phyloP scores from a whole-genome alignment of 2,113 vertebrate genomes.

The Otis tarda region DNA sequence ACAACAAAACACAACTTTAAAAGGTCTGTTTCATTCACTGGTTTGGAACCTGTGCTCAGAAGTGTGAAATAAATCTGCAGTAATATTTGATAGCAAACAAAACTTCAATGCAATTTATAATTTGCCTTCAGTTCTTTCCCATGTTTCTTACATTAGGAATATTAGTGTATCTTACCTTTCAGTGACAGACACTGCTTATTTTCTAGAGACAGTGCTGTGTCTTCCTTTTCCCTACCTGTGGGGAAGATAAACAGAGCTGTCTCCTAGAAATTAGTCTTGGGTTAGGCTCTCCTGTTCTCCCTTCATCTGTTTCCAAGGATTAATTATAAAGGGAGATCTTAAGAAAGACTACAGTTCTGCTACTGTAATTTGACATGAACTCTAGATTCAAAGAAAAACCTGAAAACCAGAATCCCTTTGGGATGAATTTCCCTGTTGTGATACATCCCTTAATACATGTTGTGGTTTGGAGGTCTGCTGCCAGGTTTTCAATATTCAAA shows the following conservation, averaged over 20 bases:
- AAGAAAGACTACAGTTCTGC: not conserved
- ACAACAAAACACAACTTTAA: not conserved
- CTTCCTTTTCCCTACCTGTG: not conserved
- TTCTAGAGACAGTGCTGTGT: not conserved
- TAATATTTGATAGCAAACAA: not conserved
- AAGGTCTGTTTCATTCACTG: not conserved
- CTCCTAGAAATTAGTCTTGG: not conserved
- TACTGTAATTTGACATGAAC: not conserved
- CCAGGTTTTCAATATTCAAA: not conserved
- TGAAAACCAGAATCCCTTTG: not conserved
- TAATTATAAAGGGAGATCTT: not conserved
- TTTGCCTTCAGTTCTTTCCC: not conserved
- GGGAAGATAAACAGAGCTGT: not conserved
- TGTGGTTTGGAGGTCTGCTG: not conserved
- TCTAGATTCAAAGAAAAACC: not conserved
- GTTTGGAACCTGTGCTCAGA: not conserved
- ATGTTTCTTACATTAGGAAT: not conserved
- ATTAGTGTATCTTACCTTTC: not conserved
- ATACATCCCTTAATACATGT: not conserved
- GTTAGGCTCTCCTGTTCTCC: not conserved
- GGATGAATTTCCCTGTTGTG: not conserved
- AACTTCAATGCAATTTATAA: not conserved
- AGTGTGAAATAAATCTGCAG: not conserved
- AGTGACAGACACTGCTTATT: not conserved
- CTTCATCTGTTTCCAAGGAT: not conserved